Evolutionary conservation across 2,888 invertebrate genomes (phyloP), one percentile per base, ranked within the genome.

Genomic region (Blomia tropicalis): DNA sequence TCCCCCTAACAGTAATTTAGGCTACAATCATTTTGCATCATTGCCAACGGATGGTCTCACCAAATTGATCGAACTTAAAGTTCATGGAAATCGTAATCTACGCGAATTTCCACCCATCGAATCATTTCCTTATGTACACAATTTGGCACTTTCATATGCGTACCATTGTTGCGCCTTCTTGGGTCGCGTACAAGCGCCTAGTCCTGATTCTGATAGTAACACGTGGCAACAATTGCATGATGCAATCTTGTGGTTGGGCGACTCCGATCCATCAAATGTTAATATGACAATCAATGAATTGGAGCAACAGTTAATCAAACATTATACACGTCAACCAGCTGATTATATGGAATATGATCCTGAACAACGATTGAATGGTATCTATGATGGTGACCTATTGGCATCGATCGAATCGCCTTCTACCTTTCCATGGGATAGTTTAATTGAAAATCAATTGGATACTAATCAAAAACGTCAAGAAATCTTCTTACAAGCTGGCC

Each of bases 91-190:
- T 77, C 87, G 87, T 0, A 80, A 83, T 68, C 78, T 93, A 66
- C 79, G 83, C 44, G 86, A 87, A 70, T 92, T 93, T 74, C 92
- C 91, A 31, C 79, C 84, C 1, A 87, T 90, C 0, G 84, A 85
- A 67, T 79, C 82, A 60, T 89, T 93, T 75, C 92, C 91, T 0
- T 78, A 84, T 36, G 86, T 92, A 66, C 83, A 86, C 76, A 84
- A 83, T 14, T 78, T 92, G 71, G 83, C 87, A 43, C 77, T 93
- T 43, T 87, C 91, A 1, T 93, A 92, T 75, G 92, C 93, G 68
- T 95, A 93, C 76, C 93, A 95, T 74, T 95, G 93, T 77, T 93
- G 93, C 76, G 84, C 87, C 66, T 91, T 87, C 76, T 74, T 87
- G 71, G 82, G 84, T 3, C 41, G 54, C 22, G 54, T 31, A 2